Base-by-base conservation (phyloP, 1,140 invertebrate species). In the Amphibalanus amphitrite region DNA sequence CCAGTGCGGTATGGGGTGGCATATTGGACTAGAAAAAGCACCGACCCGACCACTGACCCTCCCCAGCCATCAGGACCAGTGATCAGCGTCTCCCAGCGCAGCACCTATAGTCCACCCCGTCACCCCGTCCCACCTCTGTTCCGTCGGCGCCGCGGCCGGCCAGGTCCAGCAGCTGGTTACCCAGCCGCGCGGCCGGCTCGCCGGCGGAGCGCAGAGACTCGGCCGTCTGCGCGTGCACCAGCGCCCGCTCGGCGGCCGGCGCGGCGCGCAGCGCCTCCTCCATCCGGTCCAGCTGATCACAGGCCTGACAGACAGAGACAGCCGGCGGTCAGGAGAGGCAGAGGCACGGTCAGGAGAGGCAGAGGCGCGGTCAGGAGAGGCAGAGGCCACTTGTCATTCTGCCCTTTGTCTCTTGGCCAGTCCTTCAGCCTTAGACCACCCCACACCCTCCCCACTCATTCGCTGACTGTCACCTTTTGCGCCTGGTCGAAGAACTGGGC, bases 401-500 rank as follows among this genome's bases (percentile, higher is more conserved):
- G n/a, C n/a, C n/a, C n/a, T n/a, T n/a, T n/a, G n/a, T n/a, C n/a
- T n/a, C n/a, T n/a, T n/a, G n/a, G 4, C 33, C 33, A 38, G 33
- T 38, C 33, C 33, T 15, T 15, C 33, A 4, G 4, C 33, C 33
- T 15, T 15, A 15, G 4, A 6, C 33, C 33, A 38, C 33, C 33
- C 33, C 33, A 38, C 15, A 38, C 15, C 33, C 4, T 38, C 4
- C 33, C 33, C 33, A 4, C 15, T 15, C 33, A 38, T 15, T 15
- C 33, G 4, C 4, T 38, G 4, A 15, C 4, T 15, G 4, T 15
- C 33, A 38, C 33, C 33, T 38, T 38, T 4, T 38, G 33, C 33
- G 87, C 86, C 70, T 82, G 84, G 78, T 84, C 84, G 79, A 91
- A 92, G 83, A 92, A 93, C n/a, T 83, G 80, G 26, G 89, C 84